These are phyloP conservation scores for Colletes gigas DNA, from an alignment of 1,140 invertebrate genomes.

Conservation along the genomic window DNA sequence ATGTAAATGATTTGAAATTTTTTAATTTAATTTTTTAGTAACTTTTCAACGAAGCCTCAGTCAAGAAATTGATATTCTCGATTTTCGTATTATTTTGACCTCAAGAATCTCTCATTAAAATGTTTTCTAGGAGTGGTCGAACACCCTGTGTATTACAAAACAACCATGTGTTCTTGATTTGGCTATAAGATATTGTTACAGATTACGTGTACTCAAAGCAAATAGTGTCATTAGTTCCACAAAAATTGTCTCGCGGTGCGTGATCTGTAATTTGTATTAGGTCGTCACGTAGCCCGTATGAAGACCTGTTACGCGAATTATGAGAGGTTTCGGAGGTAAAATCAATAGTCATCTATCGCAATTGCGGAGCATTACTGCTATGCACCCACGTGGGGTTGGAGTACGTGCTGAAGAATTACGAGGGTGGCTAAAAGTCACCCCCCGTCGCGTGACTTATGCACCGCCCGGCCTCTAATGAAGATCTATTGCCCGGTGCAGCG, in stretches of 20 bases:
- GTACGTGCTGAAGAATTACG: constrained; percentile 72
- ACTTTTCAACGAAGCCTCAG: too few species aligned
- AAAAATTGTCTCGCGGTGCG: neutral
- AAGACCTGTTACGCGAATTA: constrained; percentile 35
- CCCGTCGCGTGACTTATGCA: constrained; percentile 73
- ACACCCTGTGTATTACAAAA: too few species aligned
- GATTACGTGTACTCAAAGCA: too few species aligned
- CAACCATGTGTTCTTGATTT: too few species aligned
- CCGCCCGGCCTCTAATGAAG: constrained; percentile 67
- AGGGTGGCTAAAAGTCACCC: constrained; percentile 71
- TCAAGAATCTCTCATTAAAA: too few species aligned
- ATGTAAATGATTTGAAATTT: too few species aligned
- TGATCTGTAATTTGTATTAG: neutral
- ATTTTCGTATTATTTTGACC: too few species aligned
- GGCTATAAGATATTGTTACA: too few species aligned
- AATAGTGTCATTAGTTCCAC: neutral
- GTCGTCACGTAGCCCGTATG: neutral
- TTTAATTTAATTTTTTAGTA: too few species aligned
- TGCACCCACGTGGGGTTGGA: constrained; percentile 18
- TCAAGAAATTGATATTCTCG: too few species aligned
- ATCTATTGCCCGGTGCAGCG: constrained; percentile 63
- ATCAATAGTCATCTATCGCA: constrained; percentile 64
- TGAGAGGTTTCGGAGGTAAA: constrained; percentile 45
- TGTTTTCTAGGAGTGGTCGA: too few species aligned
- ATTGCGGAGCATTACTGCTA: constrained; percentile 65